These are phyloP conservation scores for Eilema sororculum DNA, from an alignment of 2,888 invertebrate species.

Conservation along the genomic window DNA sequence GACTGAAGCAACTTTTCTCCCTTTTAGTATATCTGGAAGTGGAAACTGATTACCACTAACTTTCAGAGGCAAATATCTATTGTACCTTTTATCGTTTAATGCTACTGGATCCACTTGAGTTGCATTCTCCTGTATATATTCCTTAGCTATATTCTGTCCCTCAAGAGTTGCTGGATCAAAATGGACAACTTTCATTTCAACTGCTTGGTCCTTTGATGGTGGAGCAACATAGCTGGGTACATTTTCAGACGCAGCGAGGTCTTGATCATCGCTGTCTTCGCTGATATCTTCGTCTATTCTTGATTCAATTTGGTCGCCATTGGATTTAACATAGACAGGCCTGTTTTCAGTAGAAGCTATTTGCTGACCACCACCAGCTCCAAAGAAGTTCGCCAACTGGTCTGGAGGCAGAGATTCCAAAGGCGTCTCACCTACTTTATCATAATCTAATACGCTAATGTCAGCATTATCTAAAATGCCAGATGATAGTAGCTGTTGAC, in stretches of 20 bases:
- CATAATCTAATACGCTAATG: conserved; percentile 95
- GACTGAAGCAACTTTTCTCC: conserved; percentile 93
- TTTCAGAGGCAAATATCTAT: conserved; percentile 94
- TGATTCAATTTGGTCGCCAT: conserved; percentile 86
- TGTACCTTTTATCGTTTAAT: conserved; percentile 91
- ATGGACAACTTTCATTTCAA: conserved; percentile 95
- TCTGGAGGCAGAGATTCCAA: conserved; percentile 94
- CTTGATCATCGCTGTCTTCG: conserved; percentile 78
- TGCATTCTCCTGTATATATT: conserved; percentile 91
- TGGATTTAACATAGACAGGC: conserved; percentile 89
- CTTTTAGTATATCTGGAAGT: conserved; percentile 91
- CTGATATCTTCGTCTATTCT: conserved; percentile 76
- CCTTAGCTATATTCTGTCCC: conserved; percentile 90
- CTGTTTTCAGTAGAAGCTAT: conserved; percentile 90
- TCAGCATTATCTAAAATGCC: conserved; percentile 95
- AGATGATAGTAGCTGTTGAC: conserved; percentile 93
- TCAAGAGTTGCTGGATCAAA: conserved; percentile 92
- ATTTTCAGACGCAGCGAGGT: conserved; percentile 87
- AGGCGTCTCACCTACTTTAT: conserved; percentile 95
- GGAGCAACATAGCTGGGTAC: conserved; percentile 74
- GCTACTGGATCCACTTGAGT: conserved; percentile 92
- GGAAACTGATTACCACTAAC: conserved; percentile 95
- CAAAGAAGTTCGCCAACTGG: conserved; percentile 94
- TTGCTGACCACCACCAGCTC: conserved; percentile 93
- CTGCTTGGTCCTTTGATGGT: conserved; percentile 82